A percentile compares a stretch with the other conserved stretches of the same genome.
Evolutionary conservation across 2,888 invertebrate genomes (phyloP).

Genomic region (Scaptomyza polygonia): DNA sequence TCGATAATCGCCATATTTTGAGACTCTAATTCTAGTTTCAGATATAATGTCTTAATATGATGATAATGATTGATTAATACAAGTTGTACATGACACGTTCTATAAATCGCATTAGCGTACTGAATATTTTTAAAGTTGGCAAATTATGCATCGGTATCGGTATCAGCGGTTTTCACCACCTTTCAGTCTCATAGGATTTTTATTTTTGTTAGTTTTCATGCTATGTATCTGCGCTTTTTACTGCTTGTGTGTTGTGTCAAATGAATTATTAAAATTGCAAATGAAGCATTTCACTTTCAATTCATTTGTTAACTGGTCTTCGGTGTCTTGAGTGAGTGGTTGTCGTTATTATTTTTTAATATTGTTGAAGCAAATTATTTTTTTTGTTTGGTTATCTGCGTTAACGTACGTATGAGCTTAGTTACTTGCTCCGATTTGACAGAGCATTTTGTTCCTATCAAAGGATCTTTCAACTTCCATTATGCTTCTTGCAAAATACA

Average conservation of each 20-base stretch:
- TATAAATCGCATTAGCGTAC: not conserved
- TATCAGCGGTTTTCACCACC: not conserved
- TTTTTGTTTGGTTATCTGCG: conserved; percentile 11
- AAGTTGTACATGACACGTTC: too few species aligned
- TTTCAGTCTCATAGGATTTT: conserved; percentile 7
- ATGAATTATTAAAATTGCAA: conserved; percentile 62
- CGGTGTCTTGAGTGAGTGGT: not conserved
- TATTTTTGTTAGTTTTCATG: conserved; percentile 2
- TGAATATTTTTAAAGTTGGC: conserved; percentile 24
- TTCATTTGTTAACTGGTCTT: conserved; percentile 30
- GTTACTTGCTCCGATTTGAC: conserved; percentile 4
- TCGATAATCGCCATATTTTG: too few species aligned
- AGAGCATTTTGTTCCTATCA: not conserved
- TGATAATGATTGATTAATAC: too few species aligned
- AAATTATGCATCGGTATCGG: not conserved
- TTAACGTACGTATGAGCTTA: conserved; percentile 4
- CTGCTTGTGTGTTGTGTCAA: conserved; percentile 15
- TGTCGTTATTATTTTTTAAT: conserved; percentile 12
- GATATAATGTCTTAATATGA: too few species aligned
- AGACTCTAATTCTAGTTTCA: too few species aligned
- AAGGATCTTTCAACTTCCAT: conserved; percentile 6
- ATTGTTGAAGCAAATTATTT: too few species aligned
- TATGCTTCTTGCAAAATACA: conserved; percentile 39
- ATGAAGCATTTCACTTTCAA: conserved; percentile 57
- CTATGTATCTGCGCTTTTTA: conserved; percentile 3